A percentile compares a stretch with the other conserved stretches of the same genome.
These are phyloP conservation scores for Mycalesis mineus DNA, from an alignment of 2,888 invertebrate species.

Conservation along the genomic window DNA sequence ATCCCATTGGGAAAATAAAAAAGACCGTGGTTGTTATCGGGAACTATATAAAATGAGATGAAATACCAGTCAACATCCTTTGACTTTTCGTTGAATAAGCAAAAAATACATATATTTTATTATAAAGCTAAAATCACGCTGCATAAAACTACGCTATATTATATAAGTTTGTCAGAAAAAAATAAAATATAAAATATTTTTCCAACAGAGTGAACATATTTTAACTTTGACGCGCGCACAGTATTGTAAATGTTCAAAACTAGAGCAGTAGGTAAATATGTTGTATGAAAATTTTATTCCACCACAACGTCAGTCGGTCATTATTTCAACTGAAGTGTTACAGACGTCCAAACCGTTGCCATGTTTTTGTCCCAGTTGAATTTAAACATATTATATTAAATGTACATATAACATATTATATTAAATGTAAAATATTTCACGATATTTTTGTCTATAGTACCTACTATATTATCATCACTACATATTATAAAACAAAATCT, in stretches of 20 bases:
- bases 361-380: background rate
- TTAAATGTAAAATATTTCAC: no score
- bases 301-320: constrained; percentile 6
- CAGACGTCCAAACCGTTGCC: background rate
- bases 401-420: no score
- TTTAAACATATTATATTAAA: background rate
- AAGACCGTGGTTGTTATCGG: no score
- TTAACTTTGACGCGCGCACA: background rate
- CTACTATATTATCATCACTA: no score
- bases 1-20: no score
- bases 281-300: constrained; percentile 2
- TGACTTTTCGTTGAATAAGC: no score
- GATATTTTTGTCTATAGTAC: no score
- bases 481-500: no score
- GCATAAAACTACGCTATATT: no score
- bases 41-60: no score
- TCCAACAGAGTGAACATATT: background rate
- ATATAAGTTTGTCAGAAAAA: background rate
- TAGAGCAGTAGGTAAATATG: background rate
- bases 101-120: no score
- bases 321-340: constrained; percentile 4
- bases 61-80: no score
- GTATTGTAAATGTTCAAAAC: constrained; percentile 2
- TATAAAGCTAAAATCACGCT: background rate
- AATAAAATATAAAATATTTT: background rate